Evolutionary conservation across 1,140 invertebrate genomes (phyloP).

Genomic region (Leptonema lineaticorne): DNA sequence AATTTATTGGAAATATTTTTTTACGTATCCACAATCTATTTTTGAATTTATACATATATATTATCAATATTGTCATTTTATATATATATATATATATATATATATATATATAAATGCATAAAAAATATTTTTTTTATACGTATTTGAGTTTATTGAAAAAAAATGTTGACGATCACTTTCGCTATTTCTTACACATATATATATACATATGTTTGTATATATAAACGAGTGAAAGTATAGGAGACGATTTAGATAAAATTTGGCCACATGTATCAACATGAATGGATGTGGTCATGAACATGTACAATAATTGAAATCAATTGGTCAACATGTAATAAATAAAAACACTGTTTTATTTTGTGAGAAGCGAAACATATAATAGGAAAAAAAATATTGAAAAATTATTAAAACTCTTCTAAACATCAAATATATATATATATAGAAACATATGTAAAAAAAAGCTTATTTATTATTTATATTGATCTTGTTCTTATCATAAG

Average conservation of each 20-base stretch:
- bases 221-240: neutral
- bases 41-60: no score
- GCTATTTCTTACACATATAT: neutral
- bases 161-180: neutral
- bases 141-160: neutral
- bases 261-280: conserved; percentile 24
- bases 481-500: no score
- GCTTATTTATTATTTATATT: no score
- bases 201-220: neutral
- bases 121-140: neutral
- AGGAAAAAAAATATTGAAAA: no score
- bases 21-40: no score
- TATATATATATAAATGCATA: neutral
- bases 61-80: neutral
- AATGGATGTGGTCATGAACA: neutral
- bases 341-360: neutral
- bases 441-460: no score
- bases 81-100: neutral
- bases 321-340: conserved; percentile 13
- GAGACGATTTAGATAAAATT: neutral
- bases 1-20: no score
- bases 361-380: no score
- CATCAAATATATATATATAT: no score
- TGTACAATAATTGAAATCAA: conserved; percentile 21
- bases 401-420: no score